Evolutionary conservation across 2,888 invertebrate genomes (phyloP), one percentile per base, ranked within the genome.

Genomic region (Scaeva pyrastri): DNA sequence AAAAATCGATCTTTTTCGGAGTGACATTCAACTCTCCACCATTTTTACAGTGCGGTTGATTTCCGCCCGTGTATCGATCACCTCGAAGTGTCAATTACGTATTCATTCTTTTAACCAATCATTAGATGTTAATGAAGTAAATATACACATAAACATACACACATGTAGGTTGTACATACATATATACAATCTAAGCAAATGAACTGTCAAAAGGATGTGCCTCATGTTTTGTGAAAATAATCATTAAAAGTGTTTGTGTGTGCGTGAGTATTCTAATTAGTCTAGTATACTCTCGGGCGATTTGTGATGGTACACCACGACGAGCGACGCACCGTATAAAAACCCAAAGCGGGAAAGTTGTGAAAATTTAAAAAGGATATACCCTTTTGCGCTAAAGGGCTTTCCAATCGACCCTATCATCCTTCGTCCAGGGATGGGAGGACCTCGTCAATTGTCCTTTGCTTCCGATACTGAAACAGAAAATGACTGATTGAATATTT

Each of bases 201-300:
- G 70, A 80, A 85, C 72, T 80, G 80, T 77, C 52, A 76, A 85
- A 85, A 81, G 85, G 80, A 58, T 80, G 56, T 68, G 31, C 56
- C 50, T 39, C 43, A 31, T 48, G 68, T 78, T 64, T 39, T 66
- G 66, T 84, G 58, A 68, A 36, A 71, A 74, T 41, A 74, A 56
- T 62, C 50, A 56, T 39, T 60, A 19, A 19, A 48, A 48, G 12
- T 43, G 26, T 62, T 64, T 2, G 39, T 58, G 39, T 58, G 39
- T 56, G 62, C 41, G 60, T 73, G n/a, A n/a, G 72, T 72, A 41
- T 26, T 77, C 80, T 80, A 80, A 85, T 85, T 80, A 80, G 68
- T 76, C 5, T 31, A 66, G 21, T 50, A 60, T 71, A 45, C 71
- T 45, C 26, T 45, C 16, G 26, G 64, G 62, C 23, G 19, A 16